Conservation (phyloP, 2,113 vertebrate species). For the Cisticola juncidis region DNA sequence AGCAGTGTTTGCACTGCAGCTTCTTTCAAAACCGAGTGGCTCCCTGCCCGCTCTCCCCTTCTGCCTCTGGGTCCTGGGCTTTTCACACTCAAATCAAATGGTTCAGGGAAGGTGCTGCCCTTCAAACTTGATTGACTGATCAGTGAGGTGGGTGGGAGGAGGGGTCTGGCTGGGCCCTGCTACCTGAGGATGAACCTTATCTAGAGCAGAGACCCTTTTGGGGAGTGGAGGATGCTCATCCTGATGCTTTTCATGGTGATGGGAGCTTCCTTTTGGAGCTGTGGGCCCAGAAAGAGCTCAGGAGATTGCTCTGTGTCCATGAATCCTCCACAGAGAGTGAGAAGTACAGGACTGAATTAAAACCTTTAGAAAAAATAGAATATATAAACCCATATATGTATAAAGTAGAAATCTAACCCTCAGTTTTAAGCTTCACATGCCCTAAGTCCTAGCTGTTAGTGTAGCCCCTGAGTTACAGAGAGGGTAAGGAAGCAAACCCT, state of each 20-base stretch:
- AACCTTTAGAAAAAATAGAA: no score
- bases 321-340: no score
- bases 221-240: not conserved
- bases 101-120: conserved; percentile 43
- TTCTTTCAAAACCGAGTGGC: not conserved
- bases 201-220: not conserved
- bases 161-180: not conserved
- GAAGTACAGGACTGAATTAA: no score
- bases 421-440: no score
- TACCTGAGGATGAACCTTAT: not conserved
- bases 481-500: not conserved
- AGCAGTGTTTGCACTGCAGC: not conserved
- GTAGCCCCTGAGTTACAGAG: not conserved
- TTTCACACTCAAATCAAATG: not conserved
- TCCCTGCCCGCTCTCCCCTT: not conserved
- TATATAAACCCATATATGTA: no score
- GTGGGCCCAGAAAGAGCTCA: not conserved
- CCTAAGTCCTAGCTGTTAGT: no score
- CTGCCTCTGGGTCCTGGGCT: not conserved
- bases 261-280: not conserved
- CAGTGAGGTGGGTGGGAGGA: not conserved
- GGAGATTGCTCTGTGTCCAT: not conserved
- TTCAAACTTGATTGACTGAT: conserved; percentile 54
- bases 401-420: no score
- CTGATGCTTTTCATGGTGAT: accelerated